These are phyloP conservation scores for Solen grandis DNA, from an alignment of 1,140 invertebrate genomes.

Conservation along the genomic window DNA sequence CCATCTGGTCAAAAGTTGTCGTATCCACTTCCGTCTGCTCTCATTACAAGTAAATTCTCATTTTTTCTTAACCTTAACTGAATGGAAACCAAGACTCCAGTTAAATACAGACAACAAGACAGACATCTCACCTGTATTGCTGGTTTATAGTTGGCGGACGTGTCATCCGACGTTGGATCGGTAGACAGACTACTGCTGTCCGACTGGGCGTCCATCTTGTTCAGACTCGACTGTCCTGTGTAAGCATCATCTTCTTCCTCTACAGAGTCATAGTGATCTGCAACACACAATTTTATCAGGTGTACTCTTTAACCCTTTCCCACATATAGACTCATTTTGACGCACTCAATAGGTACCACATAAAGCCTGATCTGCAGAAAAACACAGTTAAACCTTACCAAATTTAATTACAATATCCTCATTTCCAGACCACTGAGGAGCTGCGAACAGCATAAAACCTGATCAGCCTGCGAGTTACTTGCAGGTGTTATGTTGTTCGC, in stretches of 20 bases:
- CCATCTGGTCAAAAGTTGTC: too few relatives aligned
- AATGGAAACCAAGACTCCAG: background rate
- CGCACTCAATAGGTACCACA: too few relatives aligned
- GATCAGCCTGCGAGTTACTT: too few relatives aligned
- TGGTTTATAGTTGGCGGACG: conserved; percentile 13
- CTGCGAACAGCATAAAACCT: too few relatives aligned
- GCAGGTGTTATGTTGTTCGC: too few relatives aligned
- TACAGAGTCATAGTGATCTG: conserved; percentile 48
- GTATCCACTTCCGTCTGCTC: background rate
- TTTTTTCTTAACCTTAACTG: background rate
- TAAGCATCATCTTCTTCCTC: conserved; percentile 26
- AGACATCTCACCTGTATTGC: background rate
- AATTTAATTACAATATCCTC: too few relatives aligned
- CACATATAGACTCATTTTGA: too few relatives aligned
- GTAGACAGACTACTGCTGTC: conserved; percentile 14
- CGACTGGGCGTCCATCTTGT: background rate
- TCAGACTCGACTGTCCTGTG: background rate
- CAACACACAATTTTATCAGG: too few relatives aligned
- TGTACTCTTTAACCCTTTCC: too few relatives aligned
- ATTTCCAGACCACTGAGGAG: too few relatives aligned
- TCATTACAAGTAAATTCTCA: background rate
- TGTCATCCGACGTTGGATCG: background rate
- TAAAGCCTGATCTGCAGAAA: too few relatives aligned
- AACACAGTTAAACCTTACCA: too few relatives aligned
- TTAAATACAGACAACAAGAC: background rate